phyloP scores from a whole-genome alignment of 2,797 vertebrate genomes.

The Ambastaia sidthimunki region DNA sequence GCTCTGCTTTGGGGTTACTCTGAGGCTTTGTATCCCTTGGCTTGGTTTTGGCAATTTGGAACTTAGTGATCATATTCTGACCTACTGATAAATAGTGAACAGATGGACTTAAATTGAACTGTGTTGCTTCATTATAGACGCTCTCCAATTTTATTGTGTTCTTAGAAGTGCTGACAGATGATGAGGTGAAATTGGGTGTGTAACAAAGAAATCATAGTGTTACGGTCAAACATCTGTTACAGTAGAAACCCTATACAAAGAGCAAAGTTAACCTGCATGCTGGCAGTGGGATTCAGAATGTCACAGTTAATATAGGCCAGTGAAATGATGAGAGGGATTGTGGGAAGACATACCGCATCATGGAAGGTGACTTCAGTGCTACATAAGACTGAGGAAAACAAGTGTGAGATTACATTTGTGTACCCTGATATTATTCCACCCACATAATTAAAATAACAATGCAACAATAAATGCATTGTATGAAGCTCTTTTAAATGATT shows the following conservation, averaged over 20 bases:
- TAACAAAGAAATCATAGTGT: not conserved
- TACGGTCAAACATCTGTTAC: constrained; percentile 47
- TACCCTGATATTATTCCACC: not conserved
- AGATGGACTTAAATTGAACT: constrained; percentile 16
- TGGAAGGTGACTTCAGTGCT: constrained; percentile 19
- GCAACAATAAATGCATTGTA: constrained; percentile 7
- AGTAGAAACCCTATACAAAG: constrained; percentile 40
- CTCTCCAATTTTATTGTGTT: constrained; percentile 21
- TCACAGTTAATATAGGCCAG: constrained; percentile 42
- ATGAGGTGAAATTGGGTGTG: constrained; percentile 12
- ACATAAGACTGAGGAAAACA: not conserved
- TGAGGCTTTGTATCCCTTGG: constrained; percentile 40
- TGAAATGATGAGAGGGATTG: constrained; percentile 15
- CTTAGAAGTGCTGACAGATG: constrained; percentile 38
- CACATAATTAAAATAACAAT: not conserved
- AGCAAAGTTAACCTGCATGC: constrained; percentile 27
- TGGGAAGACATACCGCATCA: constrained; percentile 15
- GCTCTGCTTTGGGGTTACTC: constrained; percentile 13
- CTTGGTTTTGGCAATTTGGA: constrained; percentile 24
- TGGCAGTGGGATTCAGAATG: constrained; percentile 14
- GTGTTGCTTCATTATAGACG: constrained; percentile 33
- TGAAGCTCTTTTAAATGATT: not conserved
- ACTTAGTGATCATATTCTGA: constrained; percentile 31
- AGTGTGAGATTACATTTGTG: constrained; percentile 14
- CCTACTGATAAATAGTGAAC: constrained; percentile 30